Percentiles rank a stretch among this genome's conserved stretches.
These are phyloP conservation scores for Athrips mouffetella DNA, from an alignment of 2,888 invertebrate genomes.

Conservation along the genomic window DNA sequence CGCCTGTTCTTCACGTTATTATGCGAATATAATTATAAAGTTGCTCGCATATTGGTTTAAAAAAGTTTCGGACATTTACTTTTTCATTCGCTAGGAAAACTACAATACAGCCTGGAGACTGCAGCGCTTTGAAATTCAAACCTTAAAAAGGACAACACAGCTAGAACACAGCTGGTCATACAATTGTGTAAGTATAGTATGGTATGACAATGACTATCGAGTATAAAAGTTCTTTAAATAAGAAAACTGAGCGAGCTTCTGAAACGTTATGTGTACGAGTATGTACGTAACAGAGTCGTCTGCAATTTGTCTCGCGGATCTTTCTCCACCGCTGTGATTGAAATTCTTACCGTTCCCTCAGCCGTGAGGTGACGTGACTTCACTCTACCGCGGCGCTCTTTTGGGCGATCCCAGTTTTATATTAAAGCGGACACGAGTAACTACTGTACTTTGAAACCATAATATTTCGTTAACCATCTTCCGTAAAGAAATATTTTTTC, in stretches of 20 bases:
- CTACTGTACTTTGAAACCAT: too few species aligned
- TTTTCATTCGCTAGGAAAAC: neutral
- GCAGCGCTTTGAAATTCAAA: neutral
- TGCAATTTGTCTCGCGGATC: slow-evolving; percentile 53
- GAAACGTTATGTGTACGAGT: slow-evolving; percentile 20
- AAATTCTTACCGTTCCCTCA: slow-evolving; percentile 49
- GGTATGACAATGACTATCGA: too few species aligned
- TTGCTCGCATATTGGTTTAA: neutral
- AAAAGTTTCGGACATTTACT: neutral
- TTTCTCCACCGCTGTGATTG: slow-evolving; percentile 46
- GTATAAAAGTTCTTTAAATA: too few species aligned
- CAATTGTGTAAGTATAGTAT: too few species aligned
- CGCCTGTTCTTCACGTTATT: slow-evolving; percentile 36
- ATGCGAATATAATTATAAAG: slow-evolving; percentile 29
- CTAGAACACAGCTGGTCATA: too few species aligned
- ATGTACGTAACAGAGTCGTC: slow-evolving; percentile 47
- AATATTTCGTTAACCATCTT: too few species aligned
- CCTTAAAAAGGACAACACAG: slow-evolving; percentile 3
- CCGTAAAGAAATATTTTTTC: too few species aligned
- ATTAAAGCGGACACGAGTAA: too few species aligned
- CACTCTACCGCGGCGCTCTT: too few species aligned
- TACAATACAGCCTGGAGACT: too few species aligned
- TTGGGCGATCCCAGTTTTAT: too few species aligned
- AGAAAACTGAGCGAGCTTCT: slow-evolving; percentile 4
- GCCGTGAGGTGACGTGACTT: slow-evolving; percentile 39